phyloP scores from a whole-genome alignment of 2,888 invertebrate genomes.

The Acrobasis suavella region DNA sequence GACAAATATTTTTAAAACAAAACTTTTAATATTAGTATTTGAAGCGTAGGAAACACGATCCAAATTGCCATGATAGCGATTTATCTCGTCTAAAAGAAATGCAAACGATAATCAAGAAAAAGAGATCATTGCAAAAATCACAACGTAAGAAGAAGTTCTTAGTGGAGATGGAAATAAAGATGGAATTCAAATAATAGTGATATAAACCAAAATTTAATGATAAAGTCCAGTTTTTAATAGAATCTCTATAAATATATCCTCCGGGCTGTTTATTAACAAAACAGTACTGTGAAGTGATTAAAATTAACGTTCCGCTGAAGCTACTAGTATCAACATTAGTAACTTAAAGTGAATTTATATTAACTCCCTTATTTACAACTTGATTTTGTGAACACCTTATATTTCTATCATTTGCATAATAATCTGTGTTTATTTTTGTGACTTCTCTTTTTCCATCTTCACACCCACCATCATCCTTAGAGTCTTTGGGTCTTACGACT shows the following conservation, averaged over 20 bases:
- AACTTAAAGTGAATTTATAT: constrained; percentile 8
- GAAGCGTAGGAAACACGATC: background rate
- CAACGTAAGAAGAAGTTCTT: constrained; percentile 3
- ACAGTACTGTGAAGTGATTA: constrained; percentile 18
- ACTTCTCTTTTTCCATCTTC: no score
- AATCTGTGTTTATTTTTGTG: no score
- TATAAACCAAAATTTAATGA: background rate
- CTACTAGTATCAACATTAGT: constrained; percentile 1
- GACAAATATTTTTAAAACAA: constrained; percentile 8
- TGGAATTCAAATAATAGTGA: background rate
- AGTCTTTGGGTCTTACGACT: no score
- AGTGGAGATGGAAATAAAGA: constrained; percentile 2
- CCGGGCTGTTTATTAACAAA: constrained; percentile 13
- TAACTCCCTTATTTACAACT: background rate
- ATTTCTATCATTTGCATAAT: no score
- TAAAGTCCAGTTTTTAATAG: background rate
- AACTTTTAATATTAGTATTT: background rate
- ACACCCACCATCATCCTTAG: no score
- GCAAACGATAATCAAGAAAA: constrained; percentile 3
- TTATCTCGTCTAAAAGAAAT: background rate
- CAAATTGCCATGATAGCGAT: background rate
- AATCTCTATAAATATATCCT: background rate
- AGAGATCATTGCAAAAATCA: constrained; percentile 6
- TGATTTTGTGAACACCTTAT: no score
- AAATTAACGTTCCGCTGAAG: background rate